phyloP scores from a whole-genome alignment of 2,113 vertebrate species.

The Corynorhinus townsendii region DNA sequence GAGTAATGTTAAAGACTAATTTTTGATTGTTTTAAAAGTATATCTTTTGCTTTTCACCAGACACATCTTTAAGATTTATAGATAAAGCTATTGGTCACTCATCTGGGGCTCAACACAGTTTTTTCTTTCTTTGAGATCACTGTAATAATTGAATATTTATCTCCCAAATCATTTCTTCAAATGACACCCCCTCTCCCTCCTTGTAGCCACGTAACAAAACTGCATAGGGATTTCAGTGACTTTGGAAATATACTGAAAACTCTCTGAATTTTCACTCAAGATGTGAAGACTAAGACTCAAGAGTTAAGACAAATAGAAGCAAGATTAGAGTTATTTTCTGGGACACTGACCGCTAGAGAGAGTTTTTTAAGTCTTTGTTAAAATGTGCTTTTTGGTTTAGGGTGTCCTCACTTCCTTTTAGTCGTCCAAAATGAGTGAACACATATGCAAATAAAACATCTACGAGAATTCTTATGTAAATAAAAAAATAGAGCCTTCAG shows the following conservation, averaged over 20 bases:
- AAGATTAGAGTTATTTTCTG: slow-evolving; percentile 47
- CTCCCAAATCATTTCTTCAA: slow-evolving; percentile 39
- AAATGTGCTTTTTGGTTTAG: slow-evolving; percentile 52
- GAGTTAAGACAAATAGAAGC: slow-evolving; percentile 39
- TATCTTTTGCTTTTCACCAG: not conserved
- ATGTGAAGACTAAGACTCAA: not conserved
- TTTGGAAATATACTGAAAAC: slow-evolving; percentile 15
- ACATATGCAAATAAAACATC: slow-evolving; percentile 79
- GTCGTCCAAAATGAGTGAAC: slow-evolving; percentile 62
- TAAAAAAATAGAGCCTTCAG: slow-evolving; percentile 71
- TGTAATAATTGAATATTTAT: not conserved
- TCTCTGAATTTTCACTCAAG: not conserved
- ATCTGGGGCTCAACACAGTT: not conserved
- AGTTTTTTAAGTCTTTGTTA: not conserved
- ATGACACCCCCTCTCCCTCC: not conserved
- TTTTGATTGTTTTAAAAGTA: slow-evolving; percentile 24
- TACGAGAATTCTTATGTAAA: slow-evolving; percentile 72
- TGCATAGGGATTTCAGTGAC: not conserved
- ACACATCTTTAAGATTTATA: not conserved
- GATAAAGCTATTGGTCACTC: not conserved
- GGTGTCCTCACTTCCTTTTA: slow-evolving; percentile 34
- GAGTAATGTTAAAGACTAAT: not conserved
- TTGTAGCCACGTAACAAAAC: slow-evolving; percentile 18
- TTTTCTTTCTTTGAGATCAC: slow-evolving; percentile 17
- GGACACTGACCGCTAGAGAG: not conserved